Conservation (phyloP, 1,140 invertebrate species). For the Cardiocondyla obscurior region DNA sequence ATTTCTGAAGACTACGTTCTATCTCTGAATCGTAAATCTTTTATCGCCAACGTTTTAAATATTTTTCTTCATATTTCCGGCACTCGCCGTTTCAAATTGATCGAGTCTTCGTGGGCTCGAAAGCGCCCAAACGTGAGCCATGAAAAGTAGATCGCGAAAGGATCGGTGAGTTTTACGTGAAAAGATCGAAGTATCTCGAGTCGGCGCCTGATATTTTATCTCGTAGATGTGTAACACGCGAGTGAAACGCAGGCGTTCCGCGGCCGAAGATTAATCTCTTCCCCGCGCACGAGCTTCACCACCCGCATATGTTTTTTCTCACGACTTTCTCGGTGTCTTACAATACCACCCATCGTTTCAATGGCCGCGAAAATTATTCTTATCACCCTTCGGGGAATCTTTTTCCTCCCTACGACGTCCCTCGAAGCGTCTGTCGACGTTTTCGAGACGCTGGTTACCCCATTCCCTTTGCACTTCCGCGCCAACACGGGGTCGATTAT, state of each 20-base stretch:
- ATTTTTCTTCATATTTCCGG: background rate
- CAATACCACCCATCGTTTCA: constrained; percentile 23
- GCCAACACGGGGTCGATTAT: constrained; percentile 31
- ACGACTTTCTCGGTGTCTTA: constrained; percentile 46
- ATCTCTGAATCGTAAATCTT: background rate
- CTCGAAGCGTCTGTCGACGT: constrained; percentile 10
- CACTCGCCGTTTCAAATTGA: background rate
- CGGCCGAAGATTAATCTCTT: constrained; percentile 35
- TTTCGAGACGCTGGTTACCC: background rate
- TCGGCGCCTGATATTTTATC: constrained; percentile 60
- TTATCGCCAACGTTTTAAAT: too few species aligned
- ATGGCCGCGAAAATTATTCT: constrained; percentile 15
- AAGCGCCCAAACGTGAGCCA: constrained; percentile 30
- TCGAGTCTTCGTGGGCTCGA: constrained; percentile 27
- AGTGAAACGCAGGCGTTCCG: constrained; percentile 30
- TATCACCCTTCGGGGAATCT: constrained; percentile 4
- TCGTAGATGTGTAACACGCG: constrained; percentile 38
- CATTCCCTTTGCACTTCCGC: background rate
- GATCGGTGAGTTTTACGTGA: constrained; percentile 22
- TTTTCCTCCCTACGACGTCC: background rate
- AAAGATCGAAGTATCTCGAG: constrained; percentile 43
- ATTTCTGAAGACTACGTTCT: background rate
- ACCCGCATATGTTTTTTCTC: constrained; percentile 35
- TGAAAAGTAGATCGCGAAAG: constrained; percentile 44
- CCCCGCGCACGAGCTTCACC: constrained; percentile 23